These are phyloP conservation scores for Craniophora ligustri DNA, from an alignment of 2,888 invertebrate species.

Conservation along the genomic window DNA sequence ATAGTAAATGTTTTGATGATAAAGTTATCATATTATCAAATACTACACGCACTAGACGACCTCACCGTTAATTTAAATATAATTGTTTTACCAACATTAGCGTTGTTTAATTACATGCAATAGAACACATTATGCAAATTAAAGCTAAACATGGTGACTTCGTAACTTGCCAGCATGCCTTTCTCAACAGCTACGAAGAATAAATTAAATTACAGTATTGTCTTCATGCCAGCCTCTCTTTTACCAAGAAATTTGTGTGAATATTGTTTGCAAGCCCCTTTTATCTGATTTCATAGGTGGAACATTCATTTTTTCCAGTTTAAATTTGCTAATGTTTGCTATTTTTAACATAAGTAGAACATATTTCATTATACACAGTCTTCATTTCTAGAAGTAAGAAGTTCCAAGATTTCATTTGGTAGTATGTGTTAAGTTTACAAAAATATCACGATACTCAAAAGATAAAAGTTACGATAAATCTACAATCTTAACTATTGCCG, in stretches of 20 bases:
- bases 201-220: conserved; percentile 59
- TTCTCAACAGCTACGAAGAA: conserved; percentile 52
- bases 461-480: conserved; percentile 49
- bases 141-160: conserved; percentile 45
- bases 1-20: conserved; percentile 5
- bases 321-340: conserved; percentile 1
- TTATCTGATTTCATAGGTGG: conserved; percentile 16
- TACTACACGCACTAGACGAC: conserved; percentile 4
- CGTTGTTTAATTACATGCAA: conserved; percentile 40
- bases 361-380: background rate
- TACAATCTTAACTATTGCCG: conserved; percentile 27
- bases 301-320: conserved; percentile 9
- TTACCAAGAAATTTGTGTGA: conserved; percentile 20
- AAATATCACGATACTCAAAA: conserved; percentile 43
- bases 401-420: conserved; percentile 11
- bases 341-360: background rate
- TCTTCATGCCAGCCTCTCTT: conserved; percentile 37
- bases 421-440: conserved; percentile 18
- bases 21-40: conserved; percentile 34
- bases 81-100: conserved; percentile 33
- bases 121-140: conserved; percentile 48
- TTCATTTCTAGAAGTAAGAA: conserved; percentile 4
- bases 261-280: conserved; percentile 23
- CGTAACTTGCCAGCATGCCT: conserved; percentile 50
- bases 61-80: conserved; percentile 35